phyloP scores from a whole-genome alignment of 2,797 vertebrate species.

The Myripristis murdjan region DNA sequence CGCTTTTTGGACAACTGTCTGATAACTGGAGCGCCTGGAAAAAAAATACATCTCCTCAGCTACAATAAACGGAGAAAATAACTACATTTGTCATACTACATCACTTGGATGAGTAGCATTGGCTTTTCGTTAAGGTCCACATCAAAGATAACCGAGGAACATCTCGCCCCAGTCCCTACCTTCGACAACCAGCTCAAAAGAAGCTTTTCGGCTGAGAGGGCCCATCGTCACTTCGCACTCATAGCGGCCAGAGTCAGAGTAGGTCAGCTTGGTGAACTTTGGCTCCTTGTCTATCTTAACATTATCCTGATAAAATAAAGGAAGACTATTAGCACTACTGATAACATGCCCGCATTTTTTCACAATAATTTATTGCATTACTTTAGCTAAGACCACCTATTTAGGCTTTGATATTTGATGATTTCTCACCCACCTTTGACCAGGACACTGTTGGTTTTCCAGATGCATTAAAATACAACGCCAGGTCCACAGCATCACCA shows the following conservation, averaged over 20 bases:
- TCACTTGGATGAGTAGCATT: neutral
- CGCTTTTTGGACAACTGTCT: slow-evolving; percentile 86
- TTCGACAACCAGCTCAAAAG: slow-evolving; percentile 91
- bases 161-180: slow-evolving; percentile 81
- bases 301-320: slow-evolving; percentile 84
- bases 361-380: neutral
- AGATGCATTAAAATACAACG: slow-evolving; percentile 87
- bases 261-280: slow-evolving; percentile 89
- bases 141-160: neutral
- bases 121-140: slow-evolving; percentile 4
- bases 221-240: slow-evolving; percentile 89
- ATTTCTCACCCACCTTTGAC: slow-evolving; percentile 90
- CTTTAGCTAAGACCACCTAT: neutral
- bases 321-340: slow-evolving; percentile 21
- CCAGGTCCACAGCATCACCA: slow-evolving; percentile 86
- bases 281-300: slow-evolving; percentile 68
- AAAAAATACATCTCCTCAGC: slow-evolving; percentile 41
- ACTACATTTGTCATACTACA: neutral
- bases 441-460: slow-evolving; percentile 87
- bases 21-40: slow-evolving; percentile 93
- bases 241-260: slow-evolving; percentile 92
- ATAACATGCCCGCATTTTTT: slow-evolving; percentile 22
- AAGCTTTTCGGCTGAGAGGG: slow-evolving; percentile 86
- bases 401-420: slow-evolving; percentile 13
- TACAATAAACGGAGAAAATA: slow-evolving; percentile 32